Base-by-base conservation (phyloP, 2,888 invertebrate genomes). In the Coenonympha glycerion region DNA sequence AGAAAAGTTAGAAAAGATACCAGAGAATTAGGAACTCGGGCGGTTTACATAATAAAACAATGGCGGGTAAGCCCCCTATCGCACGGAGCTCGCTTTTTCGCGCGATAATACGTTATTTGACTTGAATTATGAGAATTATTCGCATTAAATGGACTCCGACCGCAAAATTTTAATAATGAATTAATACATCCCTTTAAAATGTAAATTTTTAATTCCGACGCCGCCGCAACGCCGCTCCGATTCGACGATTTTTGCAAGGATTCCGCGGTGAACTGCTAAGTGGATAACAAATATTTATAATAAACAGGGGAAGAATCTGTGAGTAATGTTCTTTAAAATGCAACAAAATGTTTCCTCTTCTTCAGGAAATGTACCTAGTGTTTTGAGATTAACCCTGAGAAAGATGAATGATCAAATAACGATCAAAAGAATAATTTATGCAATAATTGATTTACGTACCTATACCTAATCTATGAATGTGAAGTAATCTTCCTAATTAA, bases 111-210 rank as follows among this genome's bases (percentile, higher is more conserved):
- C 73, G 67, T 74, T 72, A 73, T 78, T 71, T 71, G 71, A 68
- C 69, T 67, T 72, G 69, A 78, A 68, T 65, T 65, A 70, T 66
- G 64, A 64, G 65, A 66, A 71, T 74, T 69, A 74, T 73, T 71
- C 71, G 65, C 69, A 68, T 68, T 71, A 73, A 74, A 76, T 69
- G 73, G 74, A 76, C 73, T 71, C 65, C 64, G 62, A 68, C 82
- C 80, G 74, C 81, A 60, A 75, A 80, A 85, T 82, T 83, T 84
- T 84, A 82, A 84, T 84, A 84, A 82, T 83, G 71, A 79, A 84
- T 82, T 78, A 75, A 83, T 79, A 76, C 77, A 76, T 73, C 77
- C 81, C 83, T 79, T 79, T 78, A 77, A 77, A 81, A 83, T 82
- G 81, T 82, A 77, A 82, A 86, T 85, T 83, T 86, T 81, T 85